Evolutionary conservation across 1,140 invertebrate species (phyloP), one percentile per base, ranked within the genome.

Genomic region (Chelonus insularis): DNA sequence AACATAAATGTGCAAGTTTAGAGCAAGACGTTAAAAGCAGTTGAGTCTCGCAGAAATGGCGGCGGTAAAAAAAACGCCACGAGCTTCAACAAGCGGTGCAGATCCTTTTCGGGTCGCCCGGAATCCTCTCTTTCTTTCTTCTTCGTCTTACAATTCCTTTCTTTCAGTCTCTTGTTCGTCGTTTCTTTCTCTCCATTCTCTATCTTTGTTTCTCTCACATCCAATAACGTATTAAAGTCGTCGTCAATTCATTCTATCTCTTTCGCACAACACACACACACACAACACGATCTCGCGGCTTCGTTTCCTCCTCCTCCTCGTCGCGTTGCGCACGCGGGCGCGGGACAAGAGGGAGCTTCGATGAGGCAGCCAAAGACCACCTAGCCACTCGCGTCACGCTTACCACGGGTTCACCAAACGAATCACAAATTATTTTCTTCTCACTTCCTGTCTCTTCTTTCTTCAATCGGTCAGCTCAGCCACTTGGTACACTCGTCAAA

Each of bases 21-120:
- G 18, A 34, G 32, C 32, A 32, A 7, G n/a, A 48, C 25, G 16
- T 18, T 23, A 37, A 25, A 20, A n/a, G 39, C 29, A 29, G 29
- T 43, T 36, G 43, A 32, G 59, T 41, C 48, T 52, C 14, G 58
- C 36, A 23, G 36, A 61, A 61, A 61, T 61, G 59, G 59, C 59
- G 51, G 51, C 57, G 45, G 18, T 32, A 21, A 50, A 57, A 29
- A 41, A 29, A 45, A 11, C 11, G 8, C 41, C 12, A 29, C 16
- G 47, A 16, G 39, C 36, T 55, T 39, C 4, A 16, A 1, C 39
- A 37, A 43, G 50, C 34, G 25, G 20, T 41, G 23, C 36, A 51
- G 50, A 54, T 54, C 48, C 51, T 34, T 60, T 54, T 52, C 51
- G 50, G 50, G 47, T 47, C 20, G 43, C 57, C n/a, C 43, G 29